A percentile compares a stretch with the other conserved stretches of the same genome.
These are phyloP conservation scores for Pycnonotus jocosus DNA, from an alignment of 2,113 vertebrate species.

Conservation along the genomic window DNA sequence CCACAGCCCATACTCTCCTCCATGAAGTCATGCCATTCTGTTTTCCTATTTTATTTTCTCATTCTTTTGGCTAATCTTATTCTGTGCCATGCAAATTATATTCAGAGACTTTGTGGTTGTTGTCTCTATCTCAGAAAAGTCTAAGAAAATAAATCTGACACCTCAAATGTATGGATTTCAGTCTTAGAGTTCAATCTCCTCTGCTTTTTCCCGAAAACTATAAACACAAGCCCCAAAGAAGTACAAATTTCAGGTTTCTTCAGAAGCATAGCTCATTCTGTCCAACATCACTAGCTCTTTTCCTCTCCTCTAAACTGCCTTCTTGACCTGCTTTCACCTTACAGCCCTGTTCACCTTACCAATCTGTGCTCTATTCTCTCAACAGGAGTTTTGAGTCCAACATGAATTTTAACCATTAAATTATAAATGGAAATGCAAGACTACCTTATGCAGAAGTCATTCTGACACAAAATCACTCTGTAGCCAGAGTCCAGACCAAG, in stretches of 20 bases:
- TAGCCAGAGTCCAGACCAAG: not conserved
- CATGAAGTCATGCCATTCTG: not conserved
- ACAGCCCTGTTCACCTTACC: not conserved
- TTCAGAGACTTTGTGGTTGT: not conserved
- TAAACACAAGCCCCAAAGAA: not conserved
- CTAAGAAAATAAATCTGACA: not conserved
- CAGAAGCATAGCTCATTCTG: not conserved
- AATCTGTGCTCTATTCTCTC: not conserved
- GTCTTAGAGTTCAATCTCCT: not conserved
- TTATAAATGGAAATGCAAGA: not conserved
- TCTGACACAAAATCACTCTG: not conserved
- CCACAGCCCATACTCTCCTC: not conserved
- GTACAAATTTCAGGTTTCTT: not conserved
- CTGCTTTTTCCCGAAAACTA: not conserved
- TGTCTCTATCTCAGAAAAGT: not conserved
- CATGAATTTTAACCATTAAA: not conserved
- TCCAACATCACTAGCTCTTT: not conserved
- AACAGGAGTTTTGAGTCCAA: not conserved
- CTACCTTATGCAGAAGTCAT: not conserved
- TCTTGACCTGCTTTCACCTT: not conserved
- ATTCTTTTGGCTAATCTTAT: not conserved
- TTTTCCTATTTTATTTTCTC: not conserved
- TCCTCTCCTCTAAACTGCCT: not conserved
- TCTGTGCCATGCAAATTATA: not conserved
- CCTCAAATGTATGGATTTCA: not conserved